Evolutionary conservation across 2,797 vertebrate species (phyloP).

Genomic region (Muscicapa striata): DNA sequence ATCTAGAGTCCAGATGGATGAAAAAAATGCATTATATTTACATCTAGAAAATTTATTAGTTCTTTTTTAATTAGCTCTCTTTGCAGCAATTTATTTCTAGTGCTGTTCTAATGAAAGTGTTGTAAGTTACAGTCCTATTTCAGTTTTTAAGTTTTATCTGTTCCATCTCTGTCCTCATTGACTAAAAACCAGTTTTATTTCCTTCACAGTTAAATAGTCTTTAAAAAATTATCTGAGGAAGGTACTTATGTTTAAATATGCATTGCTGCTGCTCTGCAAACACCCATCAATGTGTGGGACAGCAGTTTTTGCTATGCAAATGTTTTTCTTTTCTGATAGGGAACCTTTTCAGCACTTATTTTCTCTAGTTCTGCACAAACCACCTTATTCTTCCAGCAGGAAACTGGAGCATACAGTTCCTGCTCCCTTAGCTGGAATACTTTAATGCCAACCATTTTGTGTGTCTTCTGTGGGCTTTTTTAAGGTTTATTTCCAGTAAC

Average conservation of each 20-base stretch:
- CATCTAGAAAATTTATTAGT: conserved; percentile 8
- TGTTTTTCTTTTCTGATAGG: background rate
- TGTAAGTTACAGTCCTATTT: background rate
- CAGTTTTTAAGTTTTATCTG: background rate
- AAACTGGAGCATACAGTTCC: background rate
- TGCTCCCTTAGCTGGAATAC: background rate
- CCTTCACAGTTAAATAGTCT: background rate
- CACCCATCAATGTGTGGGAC: background rate
- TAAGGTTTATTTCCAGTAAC: background rate
- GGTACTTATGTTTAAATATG: background rate
- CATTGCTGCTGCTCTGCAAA: background rate
- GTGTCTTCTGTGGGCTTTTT: conserved; percentile 3
- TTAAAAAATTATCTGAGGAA: background rate
- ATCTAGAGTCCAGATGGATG: background rate
- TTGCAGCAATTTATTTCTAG: background rate
- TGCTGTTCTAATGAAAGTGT: background rate
- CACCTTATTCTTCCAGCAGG: background rate
- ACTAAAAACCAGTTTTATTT: background rate
- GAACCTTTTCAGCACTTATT: background rate
- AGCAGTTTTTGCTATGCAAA: background rate
- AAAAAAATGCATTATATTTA: conserved; percentile 7
- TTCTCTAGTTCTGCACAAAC: background rate
- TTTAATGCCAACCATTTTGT: background rate
- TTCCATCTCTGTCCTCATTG: background rate
- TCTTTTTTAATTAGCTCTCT: conserved; percentile 22